These are phyloP conservation scores for Synanthedon andrenaeformis DNA, from an alignment of 2,888 invertebrate species.

Conservation along the genomic window DNA sequence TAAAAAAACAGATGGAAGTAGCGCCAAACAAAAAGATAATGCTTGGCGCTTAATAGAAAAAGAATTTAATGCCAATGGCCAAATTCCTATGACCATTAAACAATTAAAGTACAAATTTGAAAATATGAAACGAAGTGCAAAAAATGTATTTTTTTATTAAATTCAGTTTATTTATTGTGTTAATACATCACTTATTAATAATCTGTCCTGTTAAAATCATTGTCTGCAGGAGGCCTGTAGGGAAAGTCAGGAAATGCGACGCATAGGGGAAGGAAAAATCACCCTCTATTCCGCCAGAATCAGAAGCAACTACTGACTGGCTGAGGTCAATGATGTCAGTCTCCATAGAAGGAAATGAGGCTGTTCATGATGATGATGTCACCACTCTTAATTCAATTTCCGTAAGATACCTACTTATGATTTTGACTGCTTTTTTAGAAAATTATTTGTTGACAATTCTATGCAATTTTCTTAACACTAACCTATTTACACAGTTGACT, in stretches of 20 bases:
- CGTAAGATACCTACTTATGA: too few relatives aligned
- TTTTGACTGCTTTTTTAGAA: too few relatives aligned
- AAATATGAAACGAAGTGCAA: slow-evolving; percentile 5
- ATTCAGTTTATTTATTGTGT: not conserved
- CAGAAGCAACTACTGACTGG: slow-evolving; percentile 1
- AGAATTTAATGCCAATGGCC: slow-evolving; percentile 5
- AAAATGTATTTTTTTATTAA: slow-evolving; percentile 3
- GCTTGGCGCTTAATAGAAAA: slow-evolving; percentile 5
- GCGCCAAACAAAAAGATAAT: slow-evolving; percentile 4
- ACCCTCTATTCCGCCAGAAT: not conserved
- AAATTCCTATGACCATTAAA: slow-evolving; percentile 4
- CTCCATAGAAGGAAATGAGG: not conserved
- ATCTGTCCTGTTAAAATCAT: not conserved
- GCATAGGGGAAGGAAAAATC: not conserved
- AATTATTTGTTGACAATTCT: too few relatives aligned
- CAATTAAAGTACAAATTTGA: slow-evolving; percentile 9
- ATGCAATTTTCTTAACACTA: too few relatives aligned
- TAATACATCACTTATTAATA: not conserved
- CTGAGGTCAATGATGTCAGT: not conserved
- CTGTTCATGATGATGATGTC: too few relatives aligned
- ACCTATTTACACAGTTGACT: too few relatives aligned
- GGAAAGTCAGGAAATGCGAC: slow-evolving; percentile 1
- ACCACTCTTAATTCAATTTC: too few relatives aligned
- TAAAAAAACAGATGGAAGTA: not conserved
- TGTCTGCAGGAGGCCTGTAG: slow-evolving; percentile 1